These are phyloP conservation scores for Polyommatus iphigenia DNA, from an alignment of 2,888 invertebrate genomes.

Conservation along the genomic window DNA sequence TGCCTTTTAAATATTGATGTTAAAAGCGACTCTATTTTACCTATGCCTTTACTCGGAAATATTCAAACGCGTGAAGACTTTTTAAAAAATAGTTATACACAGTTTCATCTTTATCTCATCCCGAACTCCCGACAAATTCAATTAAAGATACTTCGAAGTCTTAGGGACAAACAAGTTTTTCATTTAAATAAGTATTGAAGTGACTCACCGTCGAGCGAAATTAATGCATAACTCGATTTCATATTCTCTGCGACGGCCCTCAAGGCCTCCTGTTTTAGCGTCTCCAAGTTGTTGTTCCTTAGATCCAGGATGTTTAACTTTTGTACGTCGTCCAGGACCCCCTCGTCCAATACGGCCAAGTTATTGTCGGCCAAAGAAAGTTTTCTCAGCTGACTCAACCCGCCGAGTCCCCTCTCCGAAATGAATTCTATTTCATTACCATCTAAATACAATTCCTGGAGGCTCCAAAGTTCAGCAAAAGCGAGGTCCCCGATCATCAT, in stretches of 20 bases:
- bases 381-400: conserved; percentile 85
- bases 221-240: conserved; percentile 85
- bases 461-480: conserved; percentile 88
- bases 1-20: conserved; percentile 8
- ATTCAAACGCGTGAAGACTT: neutral
- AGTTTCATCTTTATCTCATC: neutral
- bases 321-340: conserved; percentile 85
- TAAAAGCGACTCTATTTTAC: neutral
- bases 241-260: conserved; percentile 86
- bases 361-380: conserved; percentile 88
- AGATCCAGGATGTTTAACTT: conserved; percentile 88
- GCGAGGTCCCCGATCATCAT: conserved; percentile 90
- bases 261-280: conserved; percentile 86
- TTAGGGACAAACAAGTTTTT: conserved; percentile 14
- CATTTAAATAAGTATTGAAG: neutral
- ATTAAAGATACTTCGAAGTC: neutral
- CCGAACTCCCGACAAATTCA: neutral
- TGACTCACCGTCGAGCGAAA: conserved; percentile 88
- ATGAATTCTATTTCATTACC: conserved; percentile 87
- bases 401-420: conserved; percentile 87
- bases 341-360: conserved; percentile 84
- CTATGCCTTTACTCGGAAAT: neutral
- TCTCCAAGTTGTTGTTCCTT: conserved; percentile 87
- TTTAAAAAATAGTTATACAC: neutral
- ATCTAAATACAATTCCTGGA: conserved; percentile 86